These are phyloP conservation scores for Heliornis fulica DNA, from an alignment of 2,113 vertebrate genomes.

Conservation along the genomic window DNA sequence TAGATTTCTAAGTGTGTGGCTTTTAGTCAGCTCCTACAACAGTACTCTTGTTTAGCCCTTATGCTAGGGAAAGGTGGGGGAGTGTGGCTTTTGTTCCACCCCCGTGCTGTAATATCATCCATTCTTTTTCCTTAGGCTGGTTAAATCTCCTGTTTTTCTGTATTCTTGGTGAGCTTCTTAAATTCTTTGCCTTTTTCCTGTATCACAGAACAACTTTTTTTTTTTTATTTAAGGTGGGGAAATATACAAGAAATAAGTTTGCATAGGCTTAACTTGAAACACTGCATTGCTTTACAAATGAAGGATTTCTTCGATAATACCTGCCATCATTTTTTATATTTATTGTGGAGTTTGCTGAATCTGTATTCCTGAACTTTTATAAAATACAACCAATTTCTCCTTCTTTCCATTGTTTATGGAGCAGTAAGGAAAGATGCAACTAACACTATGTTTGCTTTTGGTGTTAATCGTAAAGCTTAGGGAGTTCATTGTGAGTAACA, in stretches of 20 bases:
- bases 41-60: background rate
- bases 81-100: too few species aligned
- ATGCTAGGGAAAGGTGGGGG: accelerated
- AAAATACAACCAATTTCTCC: background rate
- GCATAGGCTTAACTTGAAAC: background rate
- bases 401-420: background rate
- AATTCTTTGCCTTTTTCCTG: background rate
- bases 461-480: background rate
- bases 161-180: background rate
- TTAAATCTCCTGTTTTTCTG: background rate
- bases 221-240: background rate
- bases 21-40: background rate
- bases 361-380: background rate
- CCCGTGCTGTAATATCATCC: background rate
- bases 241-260: background rate
- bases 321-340: background rate
- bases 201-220: background rate
- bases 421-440: background rate
- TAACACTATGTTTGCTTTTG: background rate
- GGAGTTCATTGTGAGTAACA: slow-evolving; percentile 22
- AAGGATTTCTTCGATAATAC: background rate
- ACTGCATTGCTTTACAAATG: background rate
- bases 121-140: background rate
- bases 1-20: background rate
- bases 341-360: background rate